These are phyloP conservation scores for Bubo bubo DNA, from an alignment of 2,113 vertebrate species.

Conservation along the genomic window DNA sequence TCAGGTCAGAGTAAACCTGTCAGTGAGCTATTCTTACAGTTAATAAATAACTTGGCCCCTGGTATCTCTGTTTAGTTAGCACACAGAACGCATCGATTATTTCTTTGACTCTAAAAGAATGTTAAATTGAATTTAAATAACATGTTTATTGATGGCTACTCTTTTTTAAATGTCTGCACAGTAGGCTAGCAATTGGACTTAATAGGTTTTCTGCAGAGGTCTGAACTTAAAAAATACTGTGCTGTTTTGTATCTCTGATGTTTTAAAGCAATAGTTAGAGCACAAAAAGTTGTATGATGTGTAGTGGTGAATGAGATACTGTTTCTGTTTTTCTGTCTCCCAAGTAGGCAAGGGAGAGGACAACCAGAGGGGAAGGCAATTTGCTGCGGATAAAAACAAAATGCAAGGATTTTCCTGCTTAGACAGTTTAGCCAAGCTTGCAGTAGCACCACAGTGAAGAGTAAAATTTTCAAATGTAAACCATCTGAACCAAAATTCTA, in stretches of 20 bases:
- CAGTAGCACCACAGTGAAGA: background rate
- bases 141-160: constrained; percentile 18
- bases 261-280: background rate
- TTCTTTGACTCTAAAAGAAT: constrained; percentile 37
- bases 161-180: background rate
- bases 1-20: background rate
- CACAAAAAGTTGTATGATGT: background rate
- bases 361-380: background rate
- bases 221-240: background rate
- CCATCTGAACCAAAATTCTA: background rate
- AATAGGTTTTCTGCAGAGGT: background rate
- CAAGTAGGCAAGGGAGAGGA: background rate
- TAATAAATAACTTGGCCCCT: constrained; percentile 41
- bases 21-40: constrained; percentile 18
- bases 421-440: background rate
- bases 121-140: constrained; percentile 58
- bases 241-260: background rate
- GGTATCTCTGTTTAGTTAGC: constrained; percentile 44
- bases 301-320: background rate
- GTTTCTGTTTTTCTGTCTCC: background rate
- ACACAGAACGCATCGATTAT: constrained; percentile 20
- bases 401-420: background rate
- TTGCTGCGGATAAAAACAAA: background rate
- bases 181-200: background rate
- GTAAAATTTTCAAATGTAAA: background rate